Evolutionary conservation across 2,113 vertebrate species (phyloP), one percentile per base, ranked within the genome.

Genomic region (Eudyptes chrysolophus): DNA sequence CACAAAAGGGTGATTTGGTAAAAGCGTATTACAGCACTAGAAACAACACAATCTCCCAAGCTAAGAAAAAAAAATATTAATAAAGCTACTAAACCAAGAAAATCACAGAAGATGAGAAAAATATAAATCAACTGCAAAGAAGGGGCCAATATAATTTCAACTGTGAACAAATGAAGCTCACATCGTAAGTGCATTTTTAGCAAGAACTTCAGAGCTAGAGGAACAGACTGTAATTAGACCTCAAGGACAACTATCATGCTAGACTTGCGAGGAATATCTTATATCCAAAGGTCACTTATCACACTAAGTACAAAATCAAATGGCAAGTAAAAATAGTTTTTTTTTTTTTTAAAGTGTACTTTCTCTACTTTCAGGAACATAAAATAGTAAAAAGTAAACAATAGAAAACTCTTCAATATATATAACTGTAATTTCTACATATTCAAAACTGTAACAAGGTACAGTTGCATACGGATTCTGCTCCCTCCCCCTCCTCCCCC

Each of bases 161-260:
- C 34, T 22, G 49, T 51, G 84, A 75, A 54, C 87, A 89, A 95
- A 79, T 0, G 7, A 82, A 95, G 89, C 89, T 51, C 51, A 76
- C 69, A 36, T 84, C 40, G 0, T 85, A 85, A 92, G 84, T 78
- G 90, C 76, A 82, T 89, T 97, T 95, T 90, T 94, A 97, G 83
- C 75, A 96, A 87, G 91, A 97, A 97, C 72, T 90, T 82, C 22
- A n/a, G 75, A 85, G 90, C 95, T 89, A 79, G 46, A 92, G 84
- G 75, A 94, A 93, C 76, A 94, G 57, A 65, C 84, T 97, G 94
- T 96, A 96, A 95, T 92, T 80, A 95, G 94, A 97, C 85, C 83
- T 95, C 94, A 96, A 97, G 93, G 93, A 92, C 87, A 97, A 72
- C 84, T 54, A 94, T 30, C 94, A 89, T 13, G 61, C 86, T 94